Percentiles rank a stretch among this genome's conserved stretches.
phyloP scores from a whole-genome alignment of 2,113 vertebrate genomes.

The Notiomystis cincta region DNA sequence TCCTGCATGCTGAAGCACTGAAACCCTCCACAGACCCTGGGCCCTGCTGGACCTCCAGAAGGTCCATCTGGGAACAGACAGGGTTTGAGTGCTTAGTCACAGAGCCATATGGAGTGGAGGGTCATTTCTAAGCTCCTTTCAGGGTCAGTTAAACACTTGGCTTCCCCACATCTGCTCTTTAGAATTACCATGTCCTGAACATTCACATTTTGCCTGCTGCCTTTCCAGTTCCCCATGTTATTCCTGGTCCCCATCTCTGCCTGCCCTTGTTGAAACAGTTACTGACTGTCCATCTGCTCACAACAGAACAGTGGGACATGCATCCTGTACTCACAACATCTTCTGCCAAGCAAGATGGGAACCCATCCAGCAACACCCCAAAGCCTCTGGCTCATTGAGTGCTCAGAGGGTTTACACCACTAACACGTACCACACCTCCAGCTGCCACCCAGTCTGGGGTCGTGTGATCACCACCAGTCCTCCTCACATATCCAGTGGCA shows the following conservation, averaged over 20 bases:
- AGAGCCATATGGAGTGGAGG: background rate
- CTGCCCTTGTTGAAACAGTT: background rate
- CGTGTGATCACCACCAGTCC: background rate
- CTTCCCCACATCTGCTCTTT: background rate
- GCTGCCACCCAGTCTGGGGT: background rate
- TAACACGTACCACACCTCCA: accelerated
- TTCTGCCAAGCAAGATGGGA: background rate
- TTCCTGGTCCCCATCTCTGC: background rate
- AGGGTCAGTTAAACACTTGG: background rate
- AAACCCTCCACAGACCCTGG: background rate
- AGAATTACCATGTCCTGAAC: background rate
- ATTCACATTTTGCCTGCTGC: background rate
- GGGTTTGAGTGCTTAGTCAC: background rate
- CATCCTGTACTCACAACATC: background rate
- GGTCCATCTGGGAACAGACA: background rate
- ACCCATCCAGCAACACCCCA: background rate
- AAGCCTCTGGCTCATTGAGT: background rate
- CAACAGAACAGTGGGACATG: background rate
- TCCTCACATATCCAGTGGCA: background rate
- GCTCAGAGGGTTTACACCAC: background rate
- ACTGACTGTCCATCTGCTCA: background rate
- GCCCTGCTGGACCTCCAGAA: background rate
- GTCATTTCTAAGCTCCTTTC: background rate
- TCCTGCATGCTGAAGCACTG: background rate
- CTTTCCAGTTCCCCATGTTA: background rate